These are phyloP conservation scores for Lagopus leucura DNA, from an alignment of 2,113 vertebrate genomes.

Conservation along the genomic window DNA sequence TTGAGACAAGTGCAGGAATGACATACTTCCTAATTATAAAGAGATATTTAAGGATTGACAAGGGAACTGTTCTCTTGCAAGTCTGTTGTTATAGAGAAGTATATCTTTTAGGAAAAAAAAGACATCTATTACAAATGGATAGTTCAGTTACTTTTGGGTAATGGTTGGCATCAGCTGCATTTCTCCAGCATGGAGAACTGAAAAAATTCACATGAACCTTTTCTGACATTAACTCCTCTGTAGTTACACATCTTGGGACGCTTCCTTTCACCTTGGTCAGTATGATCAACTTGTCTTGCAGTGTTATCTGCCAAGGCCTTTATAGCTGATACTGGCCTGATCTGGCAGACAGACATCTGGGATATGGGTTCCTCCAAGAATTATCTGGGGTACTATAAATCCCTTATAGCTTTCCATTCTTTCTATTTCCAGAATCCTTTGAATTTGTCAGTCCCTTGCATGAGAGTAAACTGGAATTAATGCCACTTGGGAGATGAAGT, in stretches of 20 bases:
- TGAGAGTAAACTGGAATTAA: background rate
- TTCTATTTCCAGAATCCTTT: background rate
- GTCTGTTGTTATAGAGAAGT: background rate
- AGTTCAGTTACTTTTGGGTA: background rate
- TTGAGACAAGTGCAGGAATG: background rate
- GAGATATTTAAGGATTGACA: background rate
- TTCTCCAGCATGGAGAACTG: background rate
- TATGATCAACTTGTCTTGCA: background rate
- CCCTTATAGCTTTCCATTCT: background rate
- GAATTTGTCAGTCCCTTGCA: background rate
- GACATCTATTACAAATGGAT: background rate
- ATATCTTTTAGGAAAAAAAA: background rate
- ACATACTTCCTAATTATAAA: background rate
- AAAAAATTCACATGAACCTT: background rate
- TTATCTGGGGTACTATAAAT: background rate
- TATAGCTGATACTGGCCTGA: accelerated
- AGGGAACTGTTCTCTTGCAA: background rate
- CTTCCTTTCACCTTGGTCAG: background rate
- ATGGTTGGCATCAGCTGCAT: background rate
- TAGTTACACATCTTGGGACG: background rate
- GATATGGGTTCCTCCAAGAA: background rate
- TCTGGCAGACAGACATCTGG: background rate
- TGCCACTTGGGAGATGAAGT: background rate
- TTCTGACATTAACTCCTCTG: background rate
- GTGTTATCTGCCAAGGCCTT: background rate